Evolutionary conservation across 2,797 vertebrate genomes (phyloP), one percentile per base, ranked within the genome.

Genomic region (Phrynocephalus forsythii): DNA sequence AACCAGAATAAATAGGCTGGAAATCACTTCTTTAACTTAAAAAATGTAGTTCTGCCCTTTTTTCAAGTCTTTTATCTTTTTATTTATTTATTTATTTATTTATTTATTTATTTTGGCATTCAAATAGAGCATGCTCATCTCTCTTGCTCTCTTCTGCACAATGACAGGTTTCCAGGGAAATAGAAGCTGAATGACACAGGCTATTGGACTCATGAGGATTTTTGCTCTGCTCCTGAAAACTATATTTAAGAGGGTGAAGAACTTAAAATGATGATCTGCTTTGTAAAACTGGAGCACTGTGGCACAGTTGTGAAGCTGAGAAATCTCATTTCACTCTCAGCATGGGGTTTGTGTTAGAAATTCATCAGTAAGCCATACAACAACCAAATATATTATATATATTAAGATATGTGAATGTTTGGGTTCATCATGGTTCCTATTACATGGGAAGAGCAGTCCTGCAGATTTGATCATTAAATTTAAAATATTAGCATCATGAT

Each of bases 401-500:
- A 60, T 87, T 71, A 0, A 84, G 83, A 87, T 89, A 71, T 24
- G 9, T 1, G 76, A 22, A 3, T 15, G 79, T 9, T 7, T 79
- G 72, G 83, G 4, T n/a, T 85, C 33, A 82, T 79, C 2, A 72
- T 78, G 66, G 89, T 86, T 92, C 26, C 44, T 83, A 28, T 11
- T 68, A 93, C 92, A 88, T 84, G 82, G 44, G 0, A 85, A 87
- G 88, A 91, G 1, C 1, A 60, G 73, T 87, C 22, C 26, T 88
- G 87, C 86, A 84, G 24, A 60, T 26, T 44, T 8, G 81, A 50
- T 13, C 79, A 22, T 88, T 90, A 84, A 50, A 44, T 86, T 44
- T 87, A 67, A 91, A 89, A 13, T 68, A 1, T 82, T 94, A 71
- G n/a, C 2, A 48, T 38, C 63, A 86, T 87, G 82, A 85, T 79